These are phyloP conservation scores for Sipha maydis DNA, from an alignment of 2,888 invertebrate species.

Conservation along the genomic window DNA sequence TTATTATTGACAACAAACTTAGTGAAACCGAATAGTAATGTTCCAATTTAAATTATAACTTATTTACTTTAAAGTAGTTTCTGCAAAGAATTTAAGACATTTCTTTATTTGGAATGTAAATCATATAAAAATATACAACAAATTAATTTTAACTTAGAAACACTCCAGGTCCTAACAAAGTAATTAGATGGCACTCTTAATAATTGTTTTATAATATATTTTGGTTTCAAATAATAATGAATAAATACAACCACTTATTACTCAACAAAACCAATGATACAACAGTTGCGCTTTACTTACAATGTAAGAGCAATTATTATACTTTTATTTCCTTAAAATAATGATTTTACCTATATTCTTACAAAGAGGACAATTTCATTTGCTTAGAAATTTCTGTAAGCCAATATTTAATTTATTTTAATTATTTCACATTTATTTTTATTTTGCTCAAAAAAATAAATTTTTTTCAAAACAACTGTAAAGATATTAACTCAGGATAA, in stretches of 20 bases:
- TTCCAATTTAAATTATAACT: no score
- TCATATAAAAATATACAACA: background rate
- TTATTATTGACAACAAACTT: no score
- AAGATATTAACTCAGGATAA: slow-evolving; percentile 30
- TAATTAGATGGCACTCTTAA: background rate
- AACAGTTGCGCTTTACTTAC: slow-evolving; percentile 10
- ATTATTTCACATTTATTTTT: background rate
- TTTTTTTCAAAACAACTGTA: background rate
- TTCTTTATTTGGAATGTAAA: no score
- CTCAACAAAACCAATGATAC: slow-evolving; percentile 20
- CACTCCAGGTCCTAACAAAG: background rate
- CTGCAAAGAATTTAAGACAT: no score
- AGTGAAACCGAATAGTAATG: no score
- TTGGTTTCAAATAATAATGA: background rate
- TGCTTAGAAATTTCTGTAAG: slow-evolving; percentile 8
- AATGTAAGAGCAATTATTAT: slow-evolving; percentile 14
- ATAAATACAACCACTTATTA: background rate
- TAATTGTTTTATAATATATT: background rate
- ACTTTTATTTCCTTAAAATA: slow-evolving; percentile 21
- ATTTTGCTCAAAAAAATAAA: background rate
- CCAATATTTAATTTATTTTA: background rate
- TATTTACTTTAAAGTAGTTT: no score
- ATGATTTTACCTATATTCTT: slow-evolving; percentile 16
- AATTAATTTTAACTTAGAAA: background rate
- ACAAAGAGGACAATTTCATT: background rate